phyloP scores from a whole-genome alignment of 2,888 invertebrate species.

The Coronaproctus castanopsis region DNA sequence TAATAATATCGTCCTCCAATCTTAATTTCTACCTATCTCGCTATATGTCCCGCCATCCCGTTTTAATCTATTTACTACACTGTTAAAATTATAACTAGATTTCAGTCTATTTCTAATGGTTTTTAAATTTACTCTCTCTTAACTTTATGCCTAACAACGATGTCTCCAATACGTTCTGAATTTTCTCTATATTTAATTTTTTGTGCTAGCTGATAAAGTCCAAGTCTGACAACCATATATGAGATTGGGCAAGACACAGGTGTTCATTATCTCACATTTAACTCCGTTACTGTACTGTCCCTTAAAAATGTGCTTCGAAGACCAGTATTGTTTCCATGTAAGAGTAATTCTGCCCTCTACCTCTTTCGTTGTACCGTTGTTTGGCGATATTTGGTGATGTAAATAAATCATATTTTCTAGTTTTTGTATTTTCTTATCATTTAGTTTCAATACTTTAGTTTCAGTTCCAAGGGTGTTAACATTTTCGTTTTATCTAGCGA shows the following conservation, averaged over 20 bases:
- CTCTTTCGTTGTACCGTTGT: neutral
- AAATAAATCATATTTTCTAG: neutral
- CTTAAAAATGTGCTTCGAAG: neutral
- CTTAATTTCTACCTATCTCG: neutral
- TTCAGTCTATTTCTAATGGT: neutral
- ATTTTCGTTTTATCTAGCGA: no score
- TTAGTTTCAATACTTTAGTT: neutral
- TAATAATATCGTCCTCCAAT: neutral
- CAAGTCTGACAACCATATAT: neutral
- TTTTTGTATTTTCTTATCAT: neutral
- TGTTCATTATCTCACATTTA: neutral
- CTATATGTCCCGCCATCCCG: neutral
- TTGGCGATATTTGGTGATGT: neutral
- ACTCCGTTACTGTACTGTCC: neutral
- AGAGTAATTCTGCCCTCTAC: neutral
- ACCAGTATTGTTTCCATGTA: neutral
- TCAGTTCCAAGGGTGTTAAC: no score
- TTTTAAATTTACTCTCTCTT: neutral
- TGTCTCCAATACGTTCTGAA: neutral
- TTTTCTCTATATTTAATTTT: neutral
- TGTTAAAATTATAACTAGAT: neutral
- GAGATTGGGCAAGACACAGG: neutral
- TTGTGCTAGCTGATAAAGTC: neutral
- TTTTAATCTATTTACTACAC: neutral
- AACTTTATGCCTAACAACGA: neutral